Evolutionary conservation across 2,888 invertebrate genomes (phyloP).

Genomic region (Sialis fuliginosa): DNA sequence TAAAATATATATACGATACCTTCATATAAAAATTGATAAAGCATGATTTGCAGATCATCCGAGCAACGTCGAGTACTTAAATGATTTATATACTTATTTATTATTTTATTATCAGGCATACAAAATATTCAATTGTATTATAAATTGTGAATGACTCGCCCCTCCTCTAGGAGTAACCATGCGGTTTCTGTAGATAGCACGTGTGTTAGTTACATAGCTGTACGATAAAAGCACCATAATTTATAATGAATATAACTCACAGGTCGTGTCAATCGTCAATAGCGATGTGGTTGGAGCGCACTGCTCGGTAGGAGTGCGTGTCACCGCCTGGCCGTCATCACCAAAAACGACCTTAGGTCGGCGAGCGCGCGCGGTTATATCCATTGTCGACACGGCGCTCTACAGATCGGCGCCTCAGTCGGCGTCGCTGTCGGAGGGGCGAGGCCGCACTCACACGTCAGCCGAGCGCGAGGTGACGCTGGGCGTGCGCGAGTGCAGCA

Average conservation of each 20-base stretch:
- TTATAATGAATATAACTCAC: constrained; percentile 1
- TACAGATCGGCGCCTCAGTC: constrained; percentile 3
- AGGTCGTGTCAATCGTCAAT: neutral
- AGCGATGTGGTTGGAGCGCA: neutral
- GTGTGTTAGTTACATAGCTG: constrained; percentile 5
- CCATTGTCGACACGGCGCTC: constrained; percentile 1
- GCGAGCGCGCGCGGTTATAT: constrained; percentile 2
- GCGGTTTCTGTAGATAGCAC: constrained; percentile 7
- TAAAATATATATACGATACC: neutral
- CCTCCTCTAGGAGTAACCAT: constrained; percentile 5
- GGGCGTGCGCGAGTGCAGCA: constrained; percentile 75
- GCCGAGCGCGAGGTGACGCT: constrained; percentile 67
- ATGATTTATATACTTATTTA: constrained; percentile 2
- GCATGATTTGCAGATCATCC: neutral
- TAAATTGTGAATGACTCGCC: constrained; percentile 4
- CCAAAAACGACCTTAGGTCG: neutral
- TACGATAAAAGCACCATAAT: constrained; percentile 6
- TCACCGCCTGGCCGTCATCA: neutral
- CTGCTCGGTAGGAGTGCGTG: no score
- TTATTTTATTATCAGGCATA: constrained; percentile 5
- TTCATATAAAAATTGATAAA: constrained; percentile 3
- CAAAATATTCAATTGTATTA: constrained; percentile 3
- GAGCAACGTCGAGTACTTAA: constrained; percentile 1
- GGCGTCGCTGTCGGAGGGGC: constrained; percentile 42
- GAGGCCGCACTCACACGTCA: constrained; percentile 71